phyloP scores from a whole-genome alignment of 2,113 vertebrate species.

The Mus spicilegus region DNA sequence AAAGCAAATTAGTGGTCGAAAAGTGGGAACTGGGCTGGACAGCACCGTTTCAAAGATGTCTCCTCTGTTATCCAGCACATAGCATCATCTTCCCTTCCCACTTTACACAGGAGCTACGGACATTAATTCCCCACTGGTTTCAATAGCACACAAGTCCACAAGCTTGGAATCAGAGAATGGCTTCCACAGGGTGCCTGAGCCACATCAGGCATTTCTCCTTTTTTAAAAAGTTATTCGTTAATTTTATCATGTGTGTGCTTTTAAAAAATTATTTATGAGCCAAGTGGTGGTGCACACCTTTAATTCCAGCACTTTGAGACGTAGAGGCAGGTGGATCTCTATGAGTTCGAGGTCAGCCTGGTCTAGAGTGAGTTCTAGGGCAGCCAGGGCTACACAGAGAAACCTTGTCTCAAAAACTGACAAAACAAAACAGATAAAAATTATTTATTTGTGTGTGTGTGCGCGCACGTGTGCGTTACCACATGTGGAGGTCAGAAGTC shows the following conservation, averaged over 20 bases:
- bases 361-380: neutral
- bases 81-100: neutral
- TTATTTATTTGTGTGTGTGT: neutral
- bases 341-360: neutral
- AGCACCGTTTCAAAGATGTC: neutral
- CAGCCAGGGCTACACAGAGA: neutral
- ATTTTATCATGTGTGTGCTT: neutral
- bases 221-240: neutral
- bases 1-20: constrained; percentile 25
- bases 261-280: neutral
- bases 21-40: neutral
- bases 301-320: neutral
- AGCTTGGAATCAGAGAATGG: neutral
- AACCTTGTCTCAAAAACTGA: neutral
- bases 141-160: neutral
- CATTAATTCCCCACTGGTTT: neutral
- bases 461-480: neutral
- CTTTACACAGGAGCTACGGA: neutral
- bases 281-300: neutral
- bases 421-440: neutral
- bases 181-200: neutral
- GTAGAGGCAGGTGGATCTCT: neutral
- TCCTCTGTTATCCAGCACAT: neutral
- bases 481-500: neutral
- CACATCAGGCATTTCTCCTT: too few relatives aligned